Evolutionary conservation across 2,888 invertebrate genomes (phyloP).

Genomic region (Coleophora flavipennella): DNA sequence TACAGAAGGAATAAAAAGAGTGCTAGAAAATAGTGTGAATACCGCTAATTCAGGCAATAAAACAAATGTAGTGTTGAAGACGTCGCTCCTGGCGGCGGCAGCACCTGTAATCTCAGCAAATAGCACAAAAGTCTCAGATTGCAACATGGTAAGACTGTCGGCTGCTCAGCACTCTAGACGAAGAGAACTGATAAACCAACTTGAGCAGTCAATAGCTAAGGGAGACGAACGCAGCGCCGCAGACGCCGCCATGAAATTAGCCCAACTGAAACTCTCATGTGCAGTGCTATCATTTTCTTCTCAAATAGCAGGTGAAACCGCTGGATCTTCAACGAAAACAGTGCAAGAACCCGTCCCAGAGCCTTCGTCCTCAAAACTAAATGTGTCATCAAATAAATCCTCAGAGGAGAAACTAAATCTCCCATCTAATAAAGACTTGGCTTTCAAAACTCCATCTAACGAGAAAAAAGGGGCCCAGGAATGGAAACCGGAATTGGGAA

Average conservation of each 20-base stretch:
- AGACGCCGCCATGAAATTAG: constrained; percentile 82
- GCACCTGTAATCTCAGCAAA: no score
- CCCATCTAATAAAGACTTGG: no score
- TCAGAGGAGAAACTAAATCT: no score
- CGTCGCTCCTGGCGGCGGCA: no score
- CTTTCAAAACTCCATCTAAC: no score
- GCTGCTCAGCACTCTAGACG: constrained; percentile 41
- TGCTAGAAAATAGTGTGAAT: no score
- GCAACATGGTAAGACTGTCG: constrained; percentile 15
- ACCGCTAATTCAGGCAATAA: no score
- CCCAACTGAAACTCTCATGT: constrained; percentile 82
- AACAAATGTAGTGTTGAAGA: no score
- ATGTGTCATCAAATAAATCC: no score
- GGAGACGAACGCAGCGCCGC: constrained; percentile 85
- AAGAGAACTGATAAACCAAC: constrained; percentile 73
- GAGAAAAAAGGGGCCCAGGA: no score
- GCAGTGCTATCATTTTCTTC: constrained; percentile 72
- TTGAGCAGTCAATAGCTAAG: constrained; percentile 84
- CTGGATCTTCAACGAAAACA: constrained; percentile 16
- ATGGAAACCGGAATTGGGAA: no score
- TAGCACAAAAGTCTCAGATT: neutral
- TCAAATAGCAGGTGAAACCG: constrained; percentile 42
- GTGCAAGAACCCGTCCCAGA: neutral
- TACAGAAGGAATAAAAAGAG: neutral
- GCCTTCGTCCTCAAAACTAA: neutral